These are phyloP conservation scores for Xestia rhomboidea DNA, from an alignment of 2,888 invertebrate species.

Conservation along the genomic window DNA sequence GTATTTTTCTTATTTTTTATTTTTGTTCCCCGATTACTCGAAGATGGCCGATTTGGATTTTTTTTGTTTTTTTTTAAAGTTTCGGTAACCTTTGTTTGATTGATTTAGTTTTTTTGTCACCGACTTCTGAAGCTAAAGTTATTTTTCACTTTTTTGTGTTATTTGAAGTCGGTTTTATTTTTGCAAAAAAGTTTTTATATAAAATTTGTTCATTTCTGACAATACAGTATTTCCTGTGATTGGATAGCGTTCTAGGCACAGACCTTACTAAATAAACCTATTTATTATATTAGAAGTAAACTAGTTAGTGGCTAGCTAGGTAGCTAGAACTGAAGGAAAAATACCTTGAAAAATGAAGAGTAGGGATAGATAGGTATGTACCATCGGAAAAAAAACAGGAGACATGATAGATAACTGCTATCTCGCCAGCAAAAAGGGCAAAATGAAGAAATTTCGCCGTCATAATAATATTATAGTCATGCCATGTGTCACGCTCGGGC, in stretches of 20 bases:
- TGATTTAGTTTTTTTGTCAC: too few relatives aligned
- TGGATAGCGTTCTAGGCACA: neutral
- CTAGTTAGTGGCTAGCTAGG: neutral
- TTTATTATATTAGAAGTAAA: neutral
- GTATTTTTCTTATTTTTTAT: too few relatives aligned
- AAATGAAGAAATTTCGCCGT: slow-evolving; percentile 81
- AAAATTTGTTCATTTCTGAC: neutral
- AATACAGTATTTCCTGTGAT: neutral
- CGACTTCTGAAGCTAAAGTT: too few relatives aligned
- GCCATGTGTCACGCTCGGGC: slow-evolving; percentile 80
- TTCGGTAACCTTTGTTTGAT: too few relatives aligned
- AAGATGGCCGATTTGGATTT: too few relatives aligned
- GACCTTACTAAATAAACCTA: neutral
- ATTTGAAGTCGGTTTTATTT: too few relatives aligned
- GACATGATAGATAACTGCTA: slow-evolving; percentile 79
- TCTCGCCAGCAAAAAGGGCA: slow-evolving; percentile 78
- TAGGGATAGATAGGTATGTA: neutral
- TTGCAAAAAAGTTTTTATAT: too few relatives aligned
- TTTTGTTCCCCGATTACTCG: too few relatives aligned
- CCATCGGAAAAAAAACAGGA: slow-evolving; percentile 57
- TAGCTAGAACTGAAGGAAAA: neutral
- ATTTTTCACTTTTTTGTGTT: too few relatives aligned
- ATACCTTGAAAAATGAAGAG: neutral
- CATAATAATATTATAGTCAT: slow-evolving; percentile 81
- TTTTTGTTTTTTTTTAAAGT: too few relatives aligned